phyloP scores from a whole-genome alignment of 2,797 vertebrate species.

The Acanthiza pusilla region DNA sequence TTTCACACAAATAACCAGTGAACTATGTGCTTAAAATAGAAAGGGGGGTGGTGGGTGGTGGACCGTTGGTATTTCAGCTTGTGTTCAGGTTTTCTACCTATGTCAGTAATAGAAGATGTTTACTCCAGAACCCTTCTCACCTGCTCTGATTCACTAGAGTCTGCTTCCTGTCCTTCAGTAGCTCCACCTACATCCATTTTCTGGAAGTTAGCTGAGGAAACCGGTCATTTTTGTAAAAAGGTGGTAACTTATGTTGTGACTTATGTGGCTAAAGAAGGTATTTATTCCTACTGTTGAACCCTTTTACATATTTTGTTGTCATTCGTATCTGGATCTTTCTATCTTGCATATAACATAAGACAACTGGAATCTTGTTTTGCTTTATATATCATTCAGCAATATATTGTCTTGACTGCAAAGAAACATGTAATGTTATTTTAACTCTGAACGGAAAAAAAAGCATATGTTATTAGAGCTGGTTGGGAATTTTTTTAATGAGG shows the following conservation, averaged over 20 bases:
- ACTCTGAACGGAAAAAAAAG: background rate
- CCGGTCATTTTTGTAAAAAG: conserved; percentile 20
- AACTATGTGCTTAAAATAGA: background rate
- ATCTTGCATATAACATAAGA: background rate
- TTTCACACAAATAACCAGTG: background rate
- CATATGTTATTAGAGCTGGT: conserved; percentile 46
- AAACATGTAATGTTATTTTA: conserved; percentile 7
- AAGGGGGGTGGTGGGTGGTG: background rate
- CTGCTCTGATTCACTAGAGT: conserved; percentile 38
- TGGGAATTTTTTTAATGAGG: conserved; percentile 22
- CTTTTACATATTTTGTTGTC: background rate
- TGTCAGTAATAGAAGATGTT: conserved; percentile 12
- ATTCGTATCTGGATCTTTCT: background rate
- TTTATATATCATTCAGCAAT: background rate
- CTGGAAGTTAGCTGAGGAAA: conserved; percentile 40
- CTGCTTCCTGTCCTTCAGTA: conserved; percentile 55
- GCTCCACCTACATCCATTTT: conserved; percentile 19
- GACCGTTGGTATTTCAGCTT: background rate
- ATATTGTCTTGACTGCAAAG: conserved; percentile 26
- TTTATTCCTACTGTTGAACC: conserved; percentile 32
- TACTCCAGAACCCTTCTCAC: conserved; percentile 16
- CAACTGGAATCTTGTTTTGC: conserved; percentile 3
- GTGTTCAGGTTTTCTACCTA: background rate
- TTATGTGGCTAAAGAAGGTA: conserved; percentile 37
- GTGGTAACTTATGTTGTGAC: conserved; percentile 29